phyloP scores from a whole-genome alignment of 2,797 vertebrate species.

The Lindbergichthys nudifrons region DNA sequence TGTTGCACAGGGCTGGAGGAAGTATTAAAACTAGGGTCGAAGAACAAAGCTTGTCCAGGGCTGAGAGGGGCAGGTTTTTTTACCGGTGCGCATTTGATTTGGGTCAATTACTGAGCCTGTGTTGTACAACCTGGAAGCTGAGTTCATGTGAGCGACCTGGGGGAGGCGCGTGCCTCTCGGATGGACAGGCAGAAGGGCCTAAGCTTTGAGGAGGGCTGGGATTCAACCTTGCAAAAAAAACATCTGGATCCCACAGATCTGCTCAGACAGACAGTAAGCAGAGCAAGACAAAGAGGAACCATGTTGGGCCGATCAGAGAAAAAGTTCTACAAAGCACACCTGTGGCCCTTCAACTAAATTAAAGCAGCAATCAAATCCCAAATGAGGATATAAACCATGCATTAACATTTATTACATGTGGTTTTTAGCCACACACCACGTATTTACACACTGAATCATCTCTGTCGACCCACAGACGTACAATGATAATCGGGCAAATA shows the following conservation, averaged over 20 bases:
- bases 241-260: conserved; percentile 76
- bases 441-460: conserved; percentile 53
- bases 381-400: conserved; percentile 59
- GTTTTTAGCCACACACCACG: conserved; percentile 59
- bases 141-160: conserved; percentile 73
- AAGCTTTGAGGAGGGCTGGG: conserved; percentile 35
- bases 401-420: conserved; percentile 56
- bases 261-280: conserved; percentile 62
- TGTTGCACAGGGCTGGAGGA: conserved; percentile 57
- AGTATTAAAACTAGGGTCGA: conserved; percentile 73
- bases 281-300: conserved; percentile 66
- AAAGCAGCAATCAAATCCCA: conserved; percentile 63
- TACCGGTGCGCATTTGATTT: conserved; percentile 68
- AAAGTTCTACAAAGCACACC: conserved; percentile 65
- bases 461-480: conserved; percentile 31
- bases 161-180: conserved; percentile 64
- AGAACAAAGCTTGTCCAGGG: conserved; percentile 64
- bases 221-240: conserved; percentile 50
- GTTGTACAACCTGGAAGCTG: conserved; percentile 70
- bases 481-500: conserved; percentile 53
- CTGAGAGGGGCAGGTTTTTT: conserved; percentile 47
- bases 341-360: conserved; percentile 62
- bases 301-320: conserved; percentile 53
- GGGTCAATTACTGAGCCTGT: conserved; percentile 67
- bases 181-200: conserved; percentile 51